Base-by-base conservation (phyloP, 2,797 vertebrate genomes). In the Discoglossus pictus region DNA sequence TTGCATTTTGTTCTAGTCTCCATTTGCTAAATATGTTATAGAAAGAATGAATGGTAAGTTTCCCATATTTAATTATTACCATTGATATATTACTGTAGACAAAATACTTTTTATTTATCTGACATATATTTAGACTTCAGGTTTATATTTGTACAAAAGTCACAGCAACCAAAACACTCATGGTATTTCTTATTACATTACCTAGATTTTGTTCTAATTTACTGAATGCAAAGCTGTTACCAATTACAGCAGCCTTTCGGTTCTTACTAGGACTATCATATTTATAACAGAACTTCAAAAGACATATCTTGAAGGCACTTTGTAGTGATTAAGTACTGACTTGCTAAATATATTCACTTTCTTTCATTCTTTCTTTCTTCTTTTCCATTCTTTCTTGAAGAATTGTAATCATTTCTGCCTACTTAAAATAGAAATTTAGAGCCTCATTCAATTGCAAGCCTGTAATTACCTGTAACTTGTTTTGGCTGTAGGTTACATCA, bases 171-270 rank as follows among this genome's bases (percentile, higher is more conserved):
- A 68, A 24, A 43, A 52, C 23, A 17, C n/a, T 2, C 43, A 68
- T 43, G 27, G 10, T n/a, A 35, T 36, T 9, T 44, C 55, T 59
- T 50, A 46, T 52, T 60, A 67, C 54, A 50, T 67, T 67, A 68
- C 17, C 55, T 38, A 60, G 46, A 43, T 68, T 51, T 68, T 55
- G 55, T 20, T 52, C 36, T 59, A 43, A 55, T 55, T 60, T 60
- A 44, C 20, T 15, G 21, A 60, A 60, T 68, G 16, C 25, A 12
- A 60, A 52, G 58, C 43, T 68, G 65, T 43, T 60, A 60, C 60
- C 46, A 68, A 59, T 68, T 58, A 60, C 54, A 23, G 24, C 54
- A 67, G n/a, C 25, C n/a, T 21, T 31, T 53, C 24, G 40, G 35
- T 20, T 65, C 51, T 23, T 65, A 12, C n/a, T 16, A 8, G 31